These are phyloP conservation scores for Zaprionus camerounensis DNA, from an alignment of 1,140 invertebrate species.

Conservation along the genomic window DNA sequence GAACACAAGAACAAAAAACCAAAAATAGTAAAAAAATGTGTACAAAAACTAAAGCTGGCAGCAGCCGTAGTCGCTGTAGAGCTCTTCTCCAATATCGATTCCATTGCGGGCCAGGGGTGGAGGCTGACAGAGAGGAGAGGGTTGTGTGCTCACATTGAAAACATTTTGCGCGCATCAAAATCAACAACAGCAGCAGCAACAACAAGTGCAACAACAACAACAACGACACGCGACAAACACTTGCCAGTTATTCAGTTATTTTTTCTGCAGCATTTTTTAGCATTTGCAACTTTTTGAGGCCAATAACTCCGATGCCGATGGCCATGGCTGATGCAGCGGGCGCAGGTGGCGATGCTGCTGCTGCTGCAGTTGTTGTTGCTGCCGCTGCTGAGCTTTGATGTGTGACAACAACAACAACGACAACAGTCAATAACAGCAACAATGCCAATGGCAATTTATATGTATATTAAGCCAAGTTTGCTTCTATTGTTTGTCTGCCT, in stretches of 20 bases:
- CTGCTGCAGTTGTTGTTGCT: conserved; percentile 39
- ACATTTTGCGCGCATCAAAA: conserved; percentile 72
- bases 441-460: conserved; percentile 72
- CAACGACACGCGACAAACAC: conserved; percentile 62
- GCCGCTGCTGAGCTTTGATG: conserved; percentile 64
- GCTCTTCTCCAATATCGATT: conserved; percentile 43
- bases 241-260: conserved; percentile 52
- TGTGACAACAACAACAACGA: conserved; percentile 75
- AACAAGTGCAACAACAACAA: conserved; percentile 18
- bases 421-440: conserved; percentile 69
- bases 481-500: conserved; percentile 43
- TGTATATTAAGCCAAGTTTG: conserved; percentile 65
- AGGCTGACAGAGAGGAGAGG: not conserved
- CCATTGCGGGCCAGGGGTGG: conserved; percentile 14
- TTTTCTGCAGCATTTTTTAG: conserved; percentile 63
- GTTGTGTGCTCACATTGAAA: conserved; percentile 46
- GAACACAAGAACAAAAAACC: conserved; percentile 39
- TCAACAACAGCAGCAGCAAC: conserved; percentile 13
- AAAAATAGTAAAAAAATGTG: conserved; percentile 10
- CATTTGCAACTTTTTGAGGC: conserved; percentile 78
- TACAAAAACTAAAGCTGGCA: conserved; percentile 50
- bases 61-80: conserved; percentile 36
- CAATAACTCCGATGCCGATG: conserved; percentile 74
- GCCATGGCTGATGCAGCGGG: conserved; percentile 68
- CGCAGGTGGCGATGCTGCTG: conserved; percentile 30